Conservation (phyloP, 1,140 invertebrate species). For the Drosophila lini region DNA sequence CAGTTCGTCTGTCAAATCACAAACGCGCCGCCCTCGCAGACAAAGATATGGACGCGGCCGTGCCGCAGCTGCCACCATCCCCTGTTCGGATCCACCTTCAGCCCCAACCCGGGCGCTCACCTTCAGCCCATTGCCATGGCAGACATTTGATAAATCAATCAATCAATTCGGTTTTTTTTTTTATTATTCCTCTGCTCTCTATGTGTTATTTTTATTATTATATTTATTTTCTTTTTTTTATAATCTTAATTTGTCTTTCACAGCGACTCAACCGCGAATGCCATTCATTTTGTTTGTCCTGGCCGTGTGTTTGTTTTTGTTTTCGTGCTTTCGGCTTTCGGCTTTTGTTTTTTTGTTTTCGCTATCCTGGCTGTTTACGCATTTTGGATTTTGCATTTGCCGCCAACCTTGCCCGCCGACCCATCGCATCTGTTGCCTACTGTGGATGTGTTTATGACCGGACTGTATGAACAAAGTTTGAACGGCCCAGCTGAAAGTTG, state of each 20-base stretch:
- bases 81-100: not conserved
- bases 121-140: conserved; percentile 36
- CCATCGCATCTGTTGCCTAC: conserved; percentile 58
- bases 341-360: conserved; percentile 35
- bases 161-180: conserved; percentile 69
- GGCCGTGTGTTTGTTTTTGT: conserved; percentile 35
- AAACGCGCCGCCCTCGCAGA: conserved; percentile 67
- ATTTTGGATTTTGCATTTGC: conserved; percentile 46
- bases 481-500: conserved; percentile 32
- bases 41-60: conserved; percentile 50
- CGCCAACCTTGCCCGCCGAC: not conserved
- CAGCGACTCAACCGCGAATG: conserved; percentile 71
- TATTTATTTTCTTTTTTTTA: conserved; percentile 71
- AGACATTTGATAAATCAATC: conserved; percentile 80
- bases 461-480: conserved; percentile 54
- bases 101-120: conserved; percentile 20
- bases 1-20: conserved; percentile 81
- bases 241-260: conserved; percentile 83
- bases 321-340: not conserved
- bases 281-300: conserved; percentile 75
- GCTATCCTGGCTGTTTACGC: conserved; percentile 38
- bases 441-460: conserved; percentile 52
- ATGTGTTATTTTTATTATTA: conserved; percentile 70
- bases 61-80: conserved; percentile 31
- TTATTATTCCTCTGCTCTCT: conserved; percentile 23